Evolutionary conservation across 1,140 invertebrate species (phyloP), one percentile per base, ranked within the genome.

Genomic region (Leguminivora glycinivorella): DNA sequence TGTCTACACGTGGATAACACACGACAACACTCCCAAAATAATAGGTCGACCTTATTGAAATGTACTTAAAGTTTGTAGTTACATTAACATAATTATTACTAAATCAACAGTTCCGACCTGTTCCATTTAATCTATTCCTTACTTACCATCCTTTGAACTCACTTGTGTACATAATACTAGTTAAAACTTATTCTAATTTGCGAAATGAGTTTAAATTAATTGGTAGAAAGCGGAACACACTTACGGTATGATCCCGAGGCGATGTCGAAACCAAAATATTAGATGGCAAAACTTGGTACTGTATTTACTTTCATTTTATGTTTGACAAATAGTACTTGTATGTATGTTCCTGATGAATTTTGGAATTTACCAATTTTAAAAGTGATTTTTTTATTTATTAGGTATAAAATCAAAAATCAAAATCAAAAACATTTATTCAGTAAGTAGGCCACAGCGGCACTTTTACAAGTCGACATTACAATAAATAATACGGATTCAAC

Each of bases 251-350:
- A 63, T 26, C 58, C 58, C 58, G 14, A 22, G 58, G 58, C 58
- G n/a, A 34, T 63, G 58, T n/a, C 26, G 58, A 63, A 63, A 63
- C 58, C 58, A 6, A 63, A 63, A 63, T 63, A 63, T 63, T 63
- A 63, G 19, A 63, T 63, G 7, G 58, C 58, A 63, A 31, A 26
- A 31, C 14, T 31, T 63, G 7, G 19, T 10, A 22, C 17, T 22
- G 17, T 52, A 52, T 52, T 52, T 22, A 52, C 47, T 52, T 52
- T 52, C 47, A 52, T 17, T 52, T 52, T 52, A 10, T 22, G 19
- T 2, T 52, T 52, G 47, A 52, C 47, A 52, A n/a, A 3, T 3
- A 19, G 40, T 43, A 14, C 5, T 47, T 5, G n/a, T 4, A 17
- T 43, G n/a, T 38, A 38, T n/a, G 40, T 43, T 43, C n/a, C 40